A percentile compares a stretch with the other conserved stretches of the same genome.
Evolutionary conservation across 2,888 invertebrate genomes (phyloP).

Genomic region (Drosophila greeni): DNA sequence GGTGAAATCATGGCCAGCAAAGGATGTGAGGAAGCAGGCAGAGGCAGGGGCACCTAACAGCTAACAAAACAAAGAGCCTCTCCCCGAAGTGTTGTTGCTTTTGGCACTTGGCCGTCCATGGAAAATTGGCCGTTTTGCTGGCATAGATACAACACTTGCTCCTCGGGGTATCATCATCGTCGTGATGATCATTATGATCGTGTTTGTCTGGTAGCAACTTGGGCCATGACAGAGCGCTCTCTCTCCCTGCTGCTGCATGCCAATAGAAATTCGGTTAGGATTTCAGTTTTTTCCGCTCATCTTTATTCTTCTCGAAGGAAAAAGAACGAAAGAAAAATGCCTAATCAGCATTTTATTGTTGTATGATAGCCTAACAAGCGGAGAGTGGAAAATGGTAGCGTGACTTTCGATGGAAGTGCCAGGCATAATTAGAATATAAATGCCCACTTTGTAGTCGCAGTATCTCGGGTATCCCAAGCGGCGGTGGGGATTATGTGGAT

Average conservation of each 20-base stretch:
- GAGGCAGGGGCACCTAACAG: slow-evolving; percentile 21
- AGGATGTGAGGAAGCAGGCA: slow-evolving; percentile 35
- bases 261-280: slow-evolving; percentile 46
- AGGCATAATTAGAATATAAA: slow-evolving; percentile 70
- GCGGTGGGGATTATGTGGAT: slow-evolving; percentile 38
- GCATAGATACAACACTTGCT: slow-evolving; percentile 53
- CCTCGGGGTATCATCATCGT: slow-evolving; percentile 37
- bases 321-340: slow-evolving; percentile 47
- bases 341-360: slow-evolving; percentile 62
- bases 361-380: slow-evolving; percentile 37
- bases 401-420: slow-evolving; percentile 54
- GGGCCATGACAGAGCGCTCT: slow-evolving; percentile 52
- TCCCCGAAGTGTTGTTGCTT: slow-evolving; percentile 46
- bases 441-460: slow-evolving; percentile 53
- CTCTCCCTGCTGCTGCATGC: slow-evolving; percentile 22
- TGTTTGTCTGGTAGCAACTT: slow-evolving; percentile 46
- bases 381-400: slow-evolving; percentile 54
- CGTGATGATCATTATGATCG: slow-evolving; percentile 28
- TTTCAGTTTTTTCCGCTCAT: slow-evolving; percentile 16
- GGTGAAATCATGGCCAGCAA: slow-evolving; percentile 46
- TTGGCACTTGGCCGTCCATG: slow-evolving; percentile 53
- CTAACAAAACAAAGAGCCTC: slow-evolving; percentile 44
- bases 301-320: slow-evolving; percentile 11
- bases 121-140: slow-evolving; percentile 62
- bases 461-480: slow-evolving; percentile 25